A percentile compares a stretch with the other conserved stretches of the same genome.
These are phyloP conservation scores for Seira sanloemensis DNA, from an alignment of 2,888 invertebrate species.

Conservation along the genomic window DNA sequence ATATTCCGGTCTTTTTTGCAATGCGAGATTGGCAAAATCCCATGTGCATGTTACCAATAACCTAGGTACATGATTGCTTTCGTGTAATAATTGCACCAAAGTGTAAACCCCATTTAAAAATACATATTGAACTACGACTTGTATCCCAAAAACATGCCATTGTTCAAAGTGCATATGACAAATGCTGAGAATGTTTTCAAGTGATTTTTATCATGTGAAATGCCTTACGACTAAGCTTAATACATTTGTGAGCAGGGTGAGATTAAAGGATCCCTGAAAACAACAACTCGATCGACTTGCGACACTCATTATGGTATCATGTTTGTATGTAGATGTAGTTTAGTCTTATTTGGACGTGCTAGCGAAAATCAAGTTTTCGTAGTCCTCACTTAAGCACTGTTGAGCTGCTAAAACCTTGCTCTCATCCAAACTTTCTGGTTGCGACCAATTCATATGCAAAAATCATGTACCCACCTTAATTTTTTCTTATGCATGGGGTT, in stretches of 20 bases:
- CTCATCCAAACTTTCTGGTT: constrained; percentile 23
- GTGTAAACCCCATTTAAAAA: not conserved
- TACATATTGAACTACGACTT: not conserved
- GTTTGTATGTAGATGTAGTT: too few relatives aligned
- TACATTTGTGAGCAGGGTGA: not conserved
- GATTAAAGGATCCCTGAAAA: constrained; percentile 6
- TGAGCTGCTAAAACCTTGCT: constrained; percentile 7
- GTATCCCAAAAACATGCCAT: not conserved
- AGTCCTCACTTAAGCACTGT: not conserved
- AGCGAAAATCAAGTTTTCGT: constrained; percentile 33
- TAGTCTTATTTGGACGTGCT: constrained; percentile 24
- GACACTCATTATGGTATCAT: constrained; percentile 8
- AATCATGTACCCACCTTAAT: constrained; percentile 27
- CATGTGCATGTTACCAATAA: constrained; percentile 4
- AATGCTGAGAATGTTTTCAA: not conserved
- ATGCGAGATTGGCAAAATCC: constrained; percentile 2
- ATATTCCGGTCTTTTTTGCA: not conserved
- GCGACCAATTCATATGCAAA: constrained; percentile 38
- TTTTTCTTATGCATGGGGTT: not conserved
- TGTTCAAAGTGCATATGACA: not conserved
- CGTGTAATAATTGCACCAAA: not conserved
- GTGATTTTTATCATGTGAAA: not conserved
- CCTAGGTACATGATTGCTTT: not conserved
- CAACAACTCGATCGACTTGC: constrained; percentile 13
- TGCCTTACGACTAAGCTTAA: not conserved